Conservation (phyloP, 1,140 invertebrate species). For the Agrypnia vestita region DNA sequence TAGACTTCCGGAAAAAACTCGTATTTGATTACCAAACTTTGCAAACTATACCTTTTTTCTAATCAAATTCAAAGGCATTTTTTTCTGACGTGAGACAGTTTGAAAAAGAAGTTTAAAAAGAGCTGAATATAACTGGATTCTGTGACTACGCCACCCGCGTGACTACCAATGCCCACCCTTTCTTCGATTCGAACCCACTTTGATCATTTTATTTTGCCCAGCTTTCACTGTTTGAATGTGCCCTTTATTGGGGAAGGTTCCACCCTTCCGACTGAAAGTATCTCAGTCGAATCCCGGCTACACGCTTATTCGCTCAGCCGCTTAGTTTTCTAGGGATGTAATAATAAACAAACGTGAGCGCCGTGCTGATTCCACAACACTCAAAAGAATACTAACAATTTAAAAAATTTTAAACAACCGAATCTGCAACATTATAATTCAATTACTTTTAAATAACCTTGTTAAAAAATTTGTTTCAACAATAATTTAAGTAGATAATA, state of each 20-base stretch:
- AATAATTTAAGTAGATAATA: no score
- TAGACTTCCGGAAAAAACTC: no score
- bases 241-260: conserved; percentile 7
- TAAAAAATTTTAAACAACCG: no score
- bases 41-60: background rate
- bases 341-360: conserved; percentile 28
- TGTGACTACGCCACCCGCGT: background rate
- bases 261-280: background rate
- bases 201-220: conserved; percentile 30
- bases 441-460: no score
- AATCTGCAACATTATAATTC: no score
- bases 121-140: conserved; percentile 11
- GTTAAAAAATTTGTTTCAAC: no score
- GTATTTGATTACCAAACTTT: conserved; percentile 4
- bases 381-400: background rate
- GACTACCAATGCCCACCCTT: background rate
- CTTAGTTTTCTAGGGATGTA: background rate
- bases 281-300: conserved; percentile 9
- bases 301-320: background rate
- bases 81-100: background rate
- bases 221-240: conserved; percentile 27
- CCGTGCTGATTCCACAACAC: background rate
- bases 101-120: conserved; percentile 6
- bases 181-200: conserved; percentile 9
- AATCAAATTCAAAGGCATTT: background rate